Evolutionary conservation across 2,797 vertebrate species (phyloP).

Genomic region (Hypotaenidia philippensis): DNA sequence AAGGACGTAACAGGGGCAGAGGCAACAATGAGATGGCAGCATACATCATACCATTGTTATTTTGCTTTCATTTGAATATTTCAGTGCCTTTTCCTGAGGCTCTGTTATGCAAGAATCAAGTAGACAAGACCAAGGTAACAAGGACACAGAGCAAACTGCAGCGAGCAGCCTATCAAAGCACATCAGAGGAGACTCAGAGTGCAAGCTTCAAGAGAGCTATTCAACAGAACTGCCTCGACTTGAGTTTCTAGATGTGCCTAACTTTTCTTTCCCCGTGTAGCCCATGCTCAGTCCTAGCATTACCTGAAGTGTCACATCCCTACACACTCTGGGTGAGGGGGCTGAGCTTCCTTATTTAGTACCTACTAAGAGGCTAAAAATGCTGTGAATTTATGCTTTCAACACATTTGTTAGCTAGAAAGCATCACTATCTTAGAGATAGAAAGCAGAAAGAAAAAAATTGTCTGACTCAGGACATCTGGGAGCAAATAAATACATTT

Average conservation of each 20-base stretch:
- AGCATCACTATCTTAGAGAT: background rate
- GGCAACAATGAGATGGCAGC: background rate
- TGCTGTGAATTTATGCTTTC: background rate
- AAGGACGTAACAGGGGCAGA: background rate
- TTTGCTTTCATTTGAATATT: conserved; percentile 15
- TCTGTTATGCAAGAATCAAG: conserved; percentile 28
- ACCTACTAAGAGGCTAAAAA: background rate
- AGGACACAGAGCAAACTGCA: background rate
- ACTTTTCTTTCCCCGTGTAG: background rate
- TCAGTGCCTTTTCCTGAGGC: conserved; percentile 30
- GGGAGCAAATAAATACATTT: background rate
- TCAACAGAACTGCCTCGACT: background rate
- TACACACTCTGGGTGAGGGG: background rate
- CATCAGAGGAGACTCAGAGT: background rate
- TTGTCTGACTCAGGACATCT: background rate
- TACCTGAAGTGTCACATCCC: background rate
- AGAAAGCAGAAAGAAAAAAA: background rate
- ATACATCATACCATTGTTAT: background rate
- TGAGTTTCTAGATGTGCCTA: background rate
- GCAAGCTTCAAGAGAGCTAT: background rate
- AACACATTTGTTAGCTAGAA: background rate
- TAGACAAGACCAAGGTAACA: conserved; percentile 9
- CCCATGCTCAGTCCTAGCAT: background rate
- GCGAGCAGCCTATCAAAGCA: conserved; percentile 23
- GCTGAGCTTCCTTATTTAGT: background rate